A percentile compares a stretch with the other conserved stretches of the same genome.
Conservation (phyloP, 2,113 vertebrate species). For the Gasterosteus aculeatus region DNA sequence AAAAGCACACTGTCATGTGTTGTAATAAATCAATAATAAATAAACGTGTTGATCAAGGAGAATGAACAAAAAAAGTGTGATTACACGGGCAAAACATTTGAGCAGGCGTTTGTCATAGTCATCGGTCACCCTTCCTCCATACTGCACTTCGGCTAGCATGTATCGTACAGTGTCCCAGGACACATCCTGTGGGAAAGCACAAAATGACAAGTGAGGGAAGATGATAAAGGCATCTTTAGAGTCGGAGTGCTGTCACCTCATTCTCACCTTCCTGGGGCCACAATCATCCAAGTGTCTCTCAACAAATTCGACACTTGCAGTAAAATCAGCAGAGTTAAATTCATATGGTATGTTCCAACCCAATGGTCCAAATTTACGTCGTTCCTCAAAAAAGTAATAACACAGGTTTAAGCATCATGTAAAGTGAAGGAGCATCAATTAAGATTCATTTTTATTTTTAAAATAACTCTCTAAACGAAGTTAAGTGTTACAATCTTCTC, state of each 20-base stretch:
- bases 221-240: neutral
- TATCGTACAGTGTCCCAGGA: constrained; percentile 89
- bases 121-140: constrained; percentile 87
- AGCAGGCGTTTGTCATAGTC: constrained; percentile 87
- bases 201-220: neutral
- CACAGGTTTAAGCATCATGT: neutral
- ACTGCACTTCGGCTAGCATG: constrained; percentile 91
- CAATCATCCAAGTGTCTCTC: constrained; percentile 88
- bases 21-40: neutral
- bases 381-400: constrained; percentile 68
- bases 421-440: neutral
- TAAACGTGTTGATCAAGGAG: neutral
- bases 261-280: constrained; percentile 83
- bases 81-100: constrained; percentile 84
- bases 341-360: constrained; percentile 89
- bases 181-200: constrained; percentile 77
- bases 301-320: constrained; percentile 86
- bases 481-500: neutral
- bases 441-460: no score
- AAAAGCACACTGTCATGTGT: constrained; percentile 6
- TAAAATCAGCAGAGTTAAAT: constrained; percentile 84
- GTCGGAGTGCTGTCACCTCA: neutral
- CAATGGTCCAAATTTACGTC: constrained; percentile 85
- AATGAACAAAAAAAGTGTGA: neutral
- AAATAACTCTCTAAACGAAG: no score